Base-by-base conservation (phyloP, 2,888 invertebrate genomes). In the Xiphydria camelus region DNA sequence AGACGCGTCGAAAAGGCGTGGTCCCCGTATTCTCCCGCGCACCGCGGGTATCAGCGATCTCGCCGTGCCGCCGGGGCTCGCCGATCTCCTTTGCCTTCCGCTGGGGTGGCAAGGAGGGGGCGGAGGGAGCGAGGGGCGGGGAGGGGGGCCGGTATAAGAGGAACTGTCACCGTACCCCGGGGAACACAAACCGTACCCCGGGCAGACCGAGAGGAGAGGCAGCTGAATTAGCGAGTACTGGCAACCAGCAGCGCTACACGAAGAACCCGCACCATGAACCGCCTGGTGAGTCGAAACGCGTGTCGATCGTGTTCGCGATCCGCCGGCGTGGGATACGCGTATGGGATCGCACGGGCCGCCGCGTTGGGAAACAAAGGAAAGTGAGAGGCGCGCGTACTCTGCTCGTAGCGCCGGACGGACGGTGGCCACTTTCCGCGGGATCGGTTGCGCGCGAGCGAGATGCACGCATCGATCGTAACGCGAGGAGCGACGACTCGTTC, bases 251-350 rank as follows among this genome's bases (percentile, higher is more conserved):
- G 66, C 68, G 67, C 61, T 56, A 42, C 15, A 21, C 36, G 14
- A 15, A 31, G 26, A 32, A 21, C 39, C 18, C 23, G 23, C 64
- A 60, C 50, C 64, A 74, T 73, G 67, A 65, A 62, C 60, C 51
- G 62, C 45, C 47, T 72, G 73, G 74, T 74, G 60, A 73, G 74
- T 73, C 46, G n/a, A n/a, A n/a, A n/a, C n/a, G n/a, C n/a, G n/a
- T n/a, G n/a, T n/a, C n/a, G n/a, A n/a, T n/a, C n/a, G n/a, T n/a
- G n/a, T n/a, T n/a, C n/a, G n/a, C n/a, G n/a, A n/a, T n/a, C n/a
- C n/a, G n/a, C n/a, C n/a, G n/a, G n/a, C n/a, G n/a, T n/a, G n/a
- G n/a, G n/a, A n/a, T n/a, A n/a, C n/a, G n/a, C n/a, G n/a, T n/a
- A n/a, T n/a, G n/a, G n/a, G n/a, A n/a, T n/a, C n/a, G n/a, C 41